Base-by-base conservation (phyloP, 2,113 vertebrate genomes). In the Trachemys scripta region DNA sequence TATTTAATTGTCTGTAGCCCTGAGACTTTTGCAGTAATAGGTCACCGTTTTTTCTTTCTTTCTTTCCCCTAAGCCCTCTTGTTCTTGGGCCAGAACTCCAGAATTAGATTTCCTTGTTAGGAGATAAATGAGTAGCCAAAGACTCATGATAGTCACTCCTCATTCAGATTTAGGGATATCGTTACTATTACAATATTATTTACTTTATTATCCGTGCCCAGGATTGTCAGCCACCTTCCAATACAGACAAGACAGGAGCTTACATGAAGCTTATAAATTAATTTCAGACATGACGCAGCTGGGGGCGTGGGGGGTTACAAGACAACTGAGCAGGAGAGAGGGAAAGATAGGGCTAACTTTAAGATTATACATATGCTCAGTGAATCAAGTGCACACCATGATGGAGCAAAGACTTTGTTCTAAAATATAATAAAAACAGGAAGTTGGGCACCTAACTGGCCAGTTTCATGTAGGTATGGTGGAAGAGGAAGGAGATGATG, bases 111-210 rank as follows among this genome's bases (percentile, higher is more conserved):
- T 7, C 82, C 8, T 24, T 50, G 45, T 7, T 1, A 88, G 56
- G 54, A 45, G 92, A 10, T 2, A 81, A n/a, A 24, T 83, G 25
- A 54, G 78, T 25, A 75, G 53, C 12, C 25, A 76, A 29, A 65
- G 57, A 49, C 25, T 78, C 24, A 14, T 17, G 82, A 3, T 20
- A 88, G 29, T 59, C 8, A 3, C 6, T 54, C 12, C 89, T 88
- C 14, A 19, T 35, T 54, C 76, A 10, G 84, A 4, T 1, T 69
- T 5, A 12, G 27, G 27, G 84, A 0, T 62, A 1, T 9, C 4
- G 42, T 76, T 45, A 42, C 75, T 76, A 27, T 47, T 47, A 45
- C 75, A 42, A 24, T 45, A 27, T 76, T 75, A 76, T 83, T 25
- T 87, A 25, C 17, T 80, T 24, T 72, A 1, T 57, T 8, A 25